Percentiles rank a stretch among this genome's conserved stretches.
phyloP scores from a whole-genome alignment of 35 echinoderm and acorn worm species.

The Holothuria glaberrima region DNA sequence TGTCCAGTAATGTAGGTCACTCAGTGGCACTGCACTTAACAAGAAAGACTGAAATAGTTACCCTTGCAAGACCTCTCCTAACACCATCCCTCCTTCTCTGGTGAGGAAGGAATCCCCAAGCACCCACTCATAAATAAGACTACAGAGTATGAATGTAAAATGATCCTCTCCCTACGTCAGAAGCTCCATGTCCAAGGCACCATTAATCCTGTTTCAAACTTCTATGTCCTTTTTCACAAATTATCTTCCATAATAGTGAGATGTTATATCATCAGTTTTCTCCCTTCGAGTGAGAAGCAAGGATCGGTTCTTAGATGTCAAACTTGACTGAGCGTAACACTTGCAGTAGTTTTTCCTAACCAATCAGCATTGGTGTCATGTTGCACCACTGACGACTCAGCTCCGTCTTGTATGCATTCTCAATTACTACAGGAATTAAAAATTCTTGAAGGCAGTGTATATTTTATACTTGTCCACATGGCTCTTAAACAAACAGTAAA shows the following conservation, averaged over 20 bases:
- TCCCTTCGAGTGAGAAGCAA: not conserved
- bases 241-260: constrained; percentile 36
- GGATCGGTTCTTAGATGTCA: constrained; percentile 13
- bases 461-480: too few relatives aligned
- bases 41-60: not conserved
- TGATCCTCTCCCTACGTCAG: too few relatives aligned
- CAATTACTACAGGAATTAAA: not conserved
- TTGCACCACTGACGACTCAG: not conserved
- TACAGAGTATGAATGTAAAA: too few relatives aligned
- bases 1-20: not conserved
- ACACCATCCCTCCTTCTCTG: not conserved
- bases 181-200: too few relatives aligned
- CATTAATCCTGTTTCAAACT: too few relatives aligned
- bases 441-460: too few relatives aligned
- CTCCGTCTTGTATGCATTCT: constrained; percentile 16
- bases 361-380: not conserved
- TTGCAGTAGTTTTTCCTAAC: not conserved
- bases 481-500: too few relatives aligned
- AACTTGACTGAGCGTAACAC: constrained; percentile 9
- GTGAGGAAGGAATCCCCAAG: not conserved
- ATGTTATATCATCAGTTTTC: constrained; percentile 18
- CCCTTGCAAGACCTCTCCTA: not conserved
- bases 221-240: not conserved
- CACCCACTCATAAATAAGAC: too few relatives aligned
- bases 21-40: not conserved